Percentiles rank a stretch among this genome's conserved stretches.
These are phyloP conservation scores for Scelioninae gen. 1 DNA, from an alignment of 2,888 invertebrate species.

Conservation along the genomic window DNA sequence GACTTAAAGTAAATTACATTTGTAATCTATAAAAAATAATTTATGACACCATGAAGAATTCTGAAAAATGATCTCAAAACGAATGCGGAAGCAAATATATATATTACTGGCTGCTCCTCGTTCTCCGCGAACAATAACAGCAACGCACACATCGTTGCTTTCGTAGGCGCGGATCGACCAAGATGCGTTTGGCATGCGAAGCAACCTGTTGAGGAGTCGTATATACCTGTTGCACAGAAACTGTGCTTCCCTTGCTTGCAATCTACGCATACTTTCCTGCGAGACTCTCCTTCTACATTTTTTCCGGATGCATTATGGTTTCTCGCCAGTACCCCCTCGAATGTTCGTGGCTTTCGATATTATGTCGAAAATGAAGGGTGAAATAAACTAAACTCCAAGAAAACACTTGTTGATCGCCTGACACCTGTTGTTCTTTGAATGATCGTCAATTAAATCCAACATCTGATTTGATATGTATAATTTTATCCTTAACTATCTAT, in stretches of 20 bases:
- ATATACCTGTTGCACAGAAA: slow-evolving; percentile 79
- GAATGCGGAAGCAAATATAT: slow-evolving; percentile 62
- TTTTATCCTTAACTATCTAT: too few species aligned
- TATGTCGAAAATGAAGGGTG: slow-evolving; percentile 22
- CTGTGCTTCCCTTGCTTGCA: slow-evolving; percentile 74
- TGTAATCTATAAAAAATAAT: too few species aligned
- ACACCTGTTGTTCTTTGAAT: slow-evolving; percentile 46
- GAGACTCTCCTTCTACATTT: slow-evolving; percentile 56
- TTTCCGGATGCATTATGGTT: slow-evolving; percentile 47
- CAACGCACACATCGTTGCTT: slow-evolving; percentile 36
- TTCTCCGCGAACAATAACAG: slow-evolving; percentile 64
- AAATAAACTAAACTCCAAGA: slow-evolving; percentile 31
- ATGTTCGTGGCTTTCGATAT: slow-evolving; percentile 10
- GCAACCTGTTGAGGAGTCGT: slow-evolving; percentile 82
- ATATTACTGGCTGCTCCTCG: too few species aligned
- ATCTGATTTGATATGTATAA: too few species aligned
- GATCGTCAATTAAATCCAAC: too few species aligned
- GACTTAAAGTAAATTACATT: too few species aligned
- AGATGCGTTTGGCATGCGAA: slow-evolving; percentile 79
- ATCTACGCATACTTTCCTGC: slow-evolving; percentile 74
- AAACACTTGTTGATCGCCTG: slow-evolving; percentile 51
- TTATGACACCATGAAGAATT: too few species aligned
- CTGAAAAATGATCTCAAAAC: slow-evolving; percentile 2
- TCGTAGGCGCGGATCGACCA: slow-evolving; percentile 58
- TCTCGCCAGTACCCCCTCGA: slow-evolving; percentile 29